Evolutionary conservation across 2,797 vertebrate species (phyloP).

Genomic region (Sebastes matsubarae): DNA sequence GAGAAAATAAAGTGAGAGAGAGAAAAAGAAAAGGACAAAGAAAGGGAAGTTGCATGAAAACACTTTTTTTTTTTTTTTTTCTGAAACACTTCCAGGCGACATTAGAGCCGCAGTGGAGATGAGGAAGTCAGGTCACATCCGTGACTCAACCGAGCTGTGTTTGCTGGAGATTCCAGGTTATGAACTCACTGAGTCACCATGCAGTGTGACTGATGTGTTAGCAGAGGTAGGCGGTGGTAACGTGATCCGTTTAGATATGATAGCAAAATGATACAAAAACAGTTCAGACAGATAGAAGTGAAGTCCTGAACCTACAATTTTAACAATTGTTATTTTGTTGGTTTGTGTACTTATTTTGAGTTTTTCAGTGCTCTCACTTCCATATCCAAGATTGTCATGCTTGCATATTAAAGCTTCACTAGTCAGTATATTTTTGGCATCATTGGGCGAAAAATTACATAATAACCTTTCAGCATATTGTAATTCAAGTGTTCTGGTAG

Average conservation of each 20-base stretch:
- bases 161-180: neutral
- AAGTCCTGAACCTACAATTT: neutral
- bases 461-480: too few species aligned
- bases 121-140: neutral
- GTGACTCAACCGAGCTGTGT: neutral
- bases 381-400: neutral
- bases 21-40: neutral
- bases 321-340: neutral
- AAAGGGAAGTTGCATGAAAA: neutral
- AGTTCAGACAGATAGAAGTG: neutral
- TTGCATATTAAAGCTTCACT: neutral
- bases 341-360: neutral
- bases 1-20: neutral
- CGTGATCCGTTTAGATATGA: neutral
- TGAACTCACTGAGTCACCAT: conserved; percentile 25
- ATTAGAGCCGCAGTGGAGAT: neutral
- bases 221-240: neutral
- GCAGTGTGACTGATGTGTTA: conserved; percentile 1
- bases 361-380: neutral
- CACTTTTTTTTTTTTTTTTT: neutral
- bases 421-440: too few species aligned
- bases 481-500: too few species aligned
- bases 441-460: too few species aligned
- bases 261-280: neutral
- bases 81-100: neutral